Evolutionary conservation across 2,888 invertebrate species (phyloP).

Genomic region (Nesidiocoris tenuis): DNA sequence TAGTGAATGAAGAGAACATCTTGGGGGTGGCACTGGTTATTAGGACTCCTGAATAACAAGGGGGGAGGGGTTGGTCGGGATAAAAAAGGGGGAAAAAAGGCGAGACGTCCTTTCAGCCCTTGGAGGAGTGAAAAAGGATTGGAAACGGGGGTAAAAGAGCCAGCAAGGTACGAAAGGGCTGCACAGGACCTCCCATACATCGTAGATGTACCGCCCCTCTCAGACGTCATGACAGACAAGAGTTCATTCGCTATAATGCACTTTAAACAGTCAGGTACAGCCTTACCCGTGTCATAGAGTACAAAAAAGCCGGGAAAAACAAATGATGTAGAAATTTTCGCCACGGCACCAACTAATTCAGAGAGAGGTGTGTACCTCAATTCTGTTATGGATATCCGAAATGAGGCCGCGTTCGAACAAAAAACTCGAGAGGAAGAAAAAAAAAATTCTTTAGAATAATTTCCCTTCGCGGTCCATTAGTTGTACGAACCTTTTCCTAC

Average conservation of each 20-base stretch:
- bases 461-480: background rate
- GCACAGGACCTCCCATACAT: background rate
- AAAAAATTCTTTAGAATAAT: background rate
- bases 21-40: background rate
- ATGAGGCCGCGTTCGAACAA: background rate
- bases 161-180: background rate
- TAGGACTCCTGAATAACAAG: background rate
- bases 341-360: background rate
- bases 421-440: background rate
- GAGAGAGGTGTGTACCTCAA: background rate
- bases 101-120: background rate
- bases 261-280: background rate
- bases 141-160: background rate
- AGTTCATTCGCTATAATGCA: background rate
- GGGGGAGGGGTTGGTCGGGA: background rate
- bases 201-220: background rate
- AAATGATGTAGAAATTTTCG: too few species aligned
- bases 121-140: background rate
- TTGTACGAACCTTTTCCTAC: background rate
- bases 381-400: background rate
- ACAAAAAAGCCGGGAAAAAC: background rate
- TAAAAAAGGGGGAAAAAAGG: background rate
- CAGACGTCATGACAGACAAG: background rate
- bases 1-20: background rate
- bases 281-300: background rate